phyloP scores from a whole-genome alignment of 2,797 vertebrate genomes.

The Yasuhikotakia modesta region DNA sequence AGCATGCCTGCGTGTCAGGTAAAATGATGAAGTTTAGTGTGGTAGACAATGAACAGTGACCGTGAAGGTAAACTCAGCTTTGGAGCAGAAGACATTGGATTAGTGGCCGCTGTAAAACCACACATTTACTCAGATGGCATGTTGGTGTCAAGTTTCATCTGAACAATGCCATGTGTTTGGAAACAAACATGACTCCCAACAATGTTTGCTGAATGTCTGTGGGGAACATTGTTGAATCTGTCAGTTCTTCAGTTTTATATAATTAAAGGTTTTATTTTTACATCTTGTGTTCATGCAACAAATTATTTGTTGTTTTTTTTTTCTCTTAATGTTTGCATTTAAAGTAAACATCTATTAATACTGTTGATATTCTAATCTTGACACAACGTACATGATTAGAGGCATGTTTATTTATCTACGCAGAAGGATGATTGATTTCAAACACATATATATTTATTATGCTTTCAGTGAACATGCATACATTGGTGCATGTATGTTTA shows the following conservation, averaged over 20 bases:
- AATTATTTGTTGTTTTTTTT: not conserved
- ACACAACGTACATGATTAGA: not conserved
- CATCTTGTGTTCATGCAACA: not conserved
- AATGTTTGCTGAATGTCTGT: slow-evolving; percentile 46
- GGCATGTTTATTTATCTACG: slow-evolving; percentile 35
- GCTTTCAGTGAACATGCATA: slow-evolving; percentile 26
- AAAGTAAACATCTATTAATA: not conserved
- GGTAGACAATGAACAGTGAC: slow-evolving; percentile 36
- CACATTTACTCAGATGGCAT: slow-evolving; percentile 77
- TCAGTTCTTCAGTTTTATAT: not conserved
- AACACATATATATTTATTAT: slow-evolving; percentile 47
- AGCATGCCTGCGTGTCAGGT: slow-evolving; percentile 31
- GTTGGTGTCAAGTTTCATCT: slow-evolving; percentile 77
- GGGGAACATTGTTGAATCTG: slow-evolving; percentile 6
- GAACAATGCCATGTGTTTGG: slow-evolving; percentile 82
- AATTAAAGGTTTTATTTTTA: not conserved
- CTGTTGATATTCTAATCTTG: slow-evolving; percentile 37
- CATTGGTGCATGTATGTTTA: slow-evolving; percentile 41
- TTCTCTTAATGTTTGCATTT: slow-evolving; percentile 9
- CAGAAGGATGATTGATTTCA: slow-evolving; percentile 51
- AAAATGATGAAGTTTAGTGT: slow-evolving; percentile 30
- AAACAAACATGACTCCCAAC: slow-evolving; percentile 76
- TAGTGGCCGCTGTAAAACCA: slow-evolving; percentile 63
- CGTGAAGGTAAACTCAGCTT: slow-evolving; percentile 82
- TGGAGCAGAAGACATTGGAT: slow-evolving; percentile 68